Conservation (phyloP, 2,797 vertebrate species). For the Poeciliopsis infans region DNA sequence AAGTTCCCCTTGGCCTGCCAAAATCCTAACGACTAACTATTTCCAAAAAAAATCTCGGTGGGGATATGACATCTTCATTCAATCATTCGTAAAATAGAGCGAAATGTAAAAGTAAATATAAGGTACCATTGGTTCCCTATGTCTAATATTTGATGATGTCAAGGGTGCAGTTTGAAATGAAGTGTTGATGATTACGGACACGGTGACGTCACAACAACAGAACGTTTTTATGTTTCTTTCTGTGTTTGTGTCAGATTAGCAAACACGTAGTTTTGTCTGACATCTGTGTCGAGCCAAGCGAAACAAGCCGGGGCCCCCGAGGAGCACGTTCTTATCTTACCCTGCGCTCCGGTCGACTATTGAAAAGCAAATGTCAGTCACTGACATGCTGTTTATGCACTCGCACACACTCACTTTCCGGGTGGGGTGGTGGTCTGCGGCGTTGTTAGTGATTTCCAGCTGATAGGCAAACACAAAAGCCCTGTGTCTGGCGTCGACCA, state of each 20-base stretch:
- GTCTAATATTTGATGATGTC: background rate
- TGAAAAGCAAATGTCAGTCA: constrained; percentile 67
- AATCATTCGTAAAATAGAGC: background rate
- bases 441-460: constrained; percentile 73
- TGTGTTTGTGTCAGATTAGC: background rate
- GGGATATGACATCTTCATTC: background rate
- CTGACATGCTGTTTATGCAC: constrained; percentile 27
- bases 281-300: constrained; percentile 21
- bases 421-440: constrained; percentile 33
- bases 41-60: background rate
- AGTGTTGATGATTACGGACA: background rate
- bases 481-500: constrained; percentile 56
- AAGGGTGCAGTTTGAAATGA: background rate
- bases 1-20: background rate
- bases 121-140: background rate
- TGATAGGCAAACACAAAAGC: constrained; percentile 76
- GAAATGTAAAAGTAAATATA: background rate
- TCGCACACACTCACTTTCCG: constrained; percentile 31
- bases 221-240: background rate
- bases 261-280: constrained; percentile 26
- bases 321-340: constrained; percentile 56
- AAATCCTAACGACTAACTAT: background rate
- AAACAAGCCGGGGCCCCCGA: constrained; percentile 34
- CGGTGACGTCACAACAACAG: constrained; percentile 8
- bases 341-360: constrained; percentile 44